Conservation (phyloP, 2,113 vertebrate species). For the Xiphophorus hellerii region DNA sequence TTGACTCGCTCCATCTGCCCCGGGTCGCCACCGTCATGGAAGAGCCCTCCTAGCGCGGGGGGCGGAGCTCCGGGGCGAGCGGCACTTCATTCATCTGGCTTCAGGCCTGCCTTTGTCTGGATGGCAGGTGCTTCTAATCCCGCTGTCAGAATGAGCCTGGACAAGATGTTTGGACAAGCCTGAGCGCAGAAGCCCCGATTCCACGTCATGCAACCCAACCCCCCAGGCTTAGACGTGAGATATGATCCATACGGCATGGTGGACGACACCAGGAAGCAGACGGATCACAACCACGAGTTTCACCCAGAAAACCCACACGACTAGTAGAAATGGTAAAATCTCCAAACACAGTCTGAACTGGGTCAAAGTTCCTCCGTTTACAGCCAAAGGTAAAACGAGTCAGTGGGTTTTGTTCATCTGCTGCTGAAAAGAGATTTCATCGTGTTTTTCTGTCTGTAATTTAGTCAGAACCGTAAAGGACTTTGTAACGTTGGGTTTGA, state of each 20-base stretch:
- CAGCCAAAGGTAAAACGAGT: not conserved
- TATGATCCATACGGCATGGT: not conserved
- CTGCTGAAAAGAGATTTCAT: not conserved
- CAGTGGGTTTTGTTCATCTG: not conserved
- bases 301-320: no score
- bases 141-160: slow-evolving; percentile 58
- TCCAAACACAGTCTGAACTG: no score
- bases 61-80: slow-evolving; percentile 16
- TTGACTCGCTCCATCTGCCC: slow-evolving; percentile 38
- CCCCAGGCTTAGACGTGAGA: not conserved
- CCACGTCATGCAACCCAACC: slow-evolving; percentile 25
- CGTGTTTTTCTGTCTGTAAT: no score
- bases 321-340: no score
- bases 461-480: no score
- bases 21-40: not conserved
- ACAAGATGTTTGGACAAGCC: slow-evolving; percentile 74
- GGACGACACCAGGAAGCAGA: not conserved
- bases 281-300: no score
- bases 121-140: slow-evolving; percentile 76
- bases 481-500: no score
- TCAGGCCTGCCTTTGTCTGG: slow-evolving; percentile 65
- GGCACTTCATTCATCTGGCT: slow-evolving; percentile 66
- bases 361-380: not conserved
- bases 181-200: slow-evolving; percentile 39
- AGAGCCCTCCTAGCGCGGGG: not conserved